Conservation (phyloP, 2,888 invertebrate genomes). For the Amphiduros pacificus region DNA sequence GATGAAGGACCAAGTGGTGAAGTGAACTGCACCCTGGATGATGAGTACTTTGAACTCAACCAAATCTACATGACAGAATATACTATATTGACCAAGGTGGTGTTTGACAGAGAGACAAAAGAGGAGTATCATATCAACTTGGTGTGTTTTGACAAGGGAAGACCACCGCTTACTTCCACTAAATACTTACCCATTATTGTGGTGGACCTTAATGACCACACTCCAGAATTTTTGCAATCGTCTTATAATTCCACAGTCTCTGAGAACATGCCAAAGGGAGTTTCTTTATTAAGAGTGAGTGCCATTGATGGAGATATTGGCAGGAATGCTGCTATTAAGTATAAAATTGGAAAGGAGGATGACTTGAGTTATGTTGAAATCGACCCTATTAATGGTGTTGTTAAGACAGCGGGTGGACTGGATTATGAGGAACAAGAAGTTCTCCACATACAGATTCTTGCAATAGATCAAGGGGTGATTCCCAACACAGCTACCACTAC, state of each 20-base stretch:
- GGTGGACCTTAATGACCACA: constrained; percentile 74
- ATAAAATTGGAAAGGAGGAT: not conserved
- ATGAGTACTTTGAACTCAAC: constrained; percentile 16
- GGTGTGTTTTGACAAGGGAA: constrained; percentile 26
- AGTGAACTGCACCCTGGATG: constrained; percentile 6
- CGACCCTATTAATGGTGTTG: constrained; percentile 4
- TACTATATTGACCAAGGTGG: constrained; percentile 24
- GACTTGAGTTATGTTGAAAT: not conserved
- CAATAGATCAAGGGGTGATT: constrained; percentile 8
- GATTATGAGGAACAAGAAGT: not conserved
- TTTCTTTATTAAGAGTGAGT: not conserved
- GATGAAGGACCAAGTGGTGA: constrained; percentile 8
- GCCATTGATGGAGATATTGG: constrained; percentile 13
- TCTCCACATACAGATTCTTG: not conserved
- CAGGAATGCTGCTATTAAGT: constrained; percentile 15
- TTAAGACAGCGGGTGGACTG: not conserved
- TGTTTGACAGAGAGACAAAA: constrained; percentile 27
- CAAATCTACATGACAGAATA: constrained; percentile 14
- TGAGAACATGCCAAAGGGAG: constrained; percentile 4
- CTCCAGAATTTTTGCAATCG: constrained; percentile 6
- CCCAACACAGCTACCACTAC: constrained; percentile 2
- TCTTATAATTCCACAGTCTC: not conserved
- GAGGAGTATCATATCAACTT: constrained; percentile 13
- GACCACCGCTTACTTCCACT: constrained; percentile 56
- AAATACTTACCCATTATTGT: constrained; percentile 75